Evolutionary conservation across 2,797 vertebrate genomes (phyloP).

Genomic region (Platyrinchus mystaceus): DNA sequence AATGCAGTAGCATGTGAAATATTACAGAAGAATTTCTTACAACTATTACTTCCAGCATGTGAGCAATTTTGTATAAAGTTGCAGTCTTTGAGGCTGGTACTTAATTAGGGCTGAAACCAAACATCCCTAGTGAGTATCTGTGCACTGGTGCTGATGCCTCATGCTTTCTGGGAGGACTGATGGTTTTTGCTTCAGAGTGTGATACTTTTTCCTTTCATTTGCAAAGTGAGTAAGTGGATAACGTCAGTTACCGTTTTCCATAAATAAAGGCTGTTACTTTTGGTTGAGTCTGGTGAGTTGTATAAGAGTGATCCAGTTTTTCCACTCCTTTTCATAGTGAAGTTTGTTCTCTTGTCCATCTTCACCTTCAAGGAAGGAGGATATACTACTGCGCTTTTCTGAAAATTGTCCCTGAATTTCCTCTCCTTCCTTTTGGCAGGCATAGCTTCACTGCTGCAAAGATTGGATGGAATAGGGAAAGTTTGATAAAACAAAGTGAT

Average conservation of each 20-base stretch:
- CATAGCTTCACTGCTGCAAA: background rate
- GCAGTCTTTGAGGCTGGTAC: background rate
- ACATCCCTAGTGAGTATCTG: background rate
- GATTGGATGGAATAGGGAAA: background rate
- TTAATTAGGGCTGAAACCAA: background rate
- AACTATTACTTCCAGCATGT: accelerated
- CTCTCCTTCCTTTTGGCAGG: background rate
- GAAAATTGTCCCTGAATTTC: background rate
- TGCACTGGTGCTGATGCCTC: background rate
- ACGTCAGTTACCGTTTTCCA: background rate
- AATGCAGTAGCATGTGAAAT: background rate
- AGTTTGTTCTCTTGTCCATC: background rate
- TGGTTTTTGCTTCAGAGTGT: background rate
- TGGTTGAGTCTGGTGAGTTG: background rate
- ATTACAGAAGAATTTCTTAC: background rate
- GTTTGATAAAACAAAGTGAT: background rate
- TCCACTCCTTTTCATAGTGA: background rate
- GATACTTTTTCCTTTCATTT: background rate
- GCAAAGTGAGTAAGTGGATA: background rate
- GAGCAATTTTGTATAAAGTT: background rate
- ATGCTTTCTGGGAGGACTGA: background rate
- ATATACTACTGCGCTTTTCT: background rate
- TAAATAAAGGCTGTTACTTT: background rate
- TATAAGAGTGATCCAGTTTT: background rate
- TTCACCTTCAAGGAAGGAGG: background rate